Evolutionary conservation across 2,888 invertebrate genomes (phyloP), one percentile per base, ranked within the genome.

Genomic region (Heterodera filipjevi): DNA sequence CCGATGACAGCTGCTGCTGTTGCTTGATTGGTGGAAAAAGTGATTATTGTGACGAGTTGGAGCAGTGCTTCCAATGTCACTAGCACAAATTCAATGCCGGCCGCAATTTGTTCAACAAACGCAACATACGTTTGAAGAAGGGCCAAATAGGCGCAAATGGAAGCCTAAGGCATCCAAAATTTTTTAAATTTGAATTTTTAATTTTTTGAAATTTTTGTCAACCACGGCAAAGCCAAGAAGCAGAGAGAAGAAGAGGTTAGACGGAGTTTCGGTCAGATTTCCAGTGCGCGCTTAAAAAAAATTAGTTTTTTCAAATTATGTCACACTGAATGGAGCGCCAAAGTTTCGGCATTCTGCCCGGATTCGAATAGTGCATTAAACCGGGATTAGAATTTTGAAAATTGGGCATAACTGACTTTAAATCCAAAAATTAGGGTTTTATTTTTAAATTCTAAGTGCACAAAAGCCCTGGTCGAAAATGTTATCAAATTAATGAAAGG

Each of bases 231-330:
- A 27, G 30, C 79, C 70, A 12, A 85, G 76, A 12, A 85, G 75
- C 16, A 84, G 76, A 22, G 84, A 82, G 73, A 85, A 84, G 6
- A 81, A 72, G 16, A 85, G 76, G 73, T 79, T 82, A 3, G 82
- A 78, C 16, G 84, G 74, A 14, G 83, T 85, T 79, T 84, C 84
- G 6, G 84, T 84, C 14, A 85, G 76, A 72, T 84, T 84, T 8
- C 84, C 84, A 66, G 82, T 81, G 53, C 75, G 77, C 22, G 76
- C 83, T 83, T 64, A 82, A 83, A 19, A 66, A 22, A 19, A 27
- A 0, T 10, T 72, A 73, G n/a, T 70, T 22, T 39, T 70, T 22
- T 10, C 5, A 39, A 6, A 49, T 12, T 19, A 12, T 19, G 6
- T 49, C 46, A 49, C 6, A 49, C 8, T 44, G 44, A 49, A 49